These are phyloP conservation scores for Triplophysa siluroides DNA, from an alignment of 2,113 vertebrate species.

Conservation along the genomic window DNA sequence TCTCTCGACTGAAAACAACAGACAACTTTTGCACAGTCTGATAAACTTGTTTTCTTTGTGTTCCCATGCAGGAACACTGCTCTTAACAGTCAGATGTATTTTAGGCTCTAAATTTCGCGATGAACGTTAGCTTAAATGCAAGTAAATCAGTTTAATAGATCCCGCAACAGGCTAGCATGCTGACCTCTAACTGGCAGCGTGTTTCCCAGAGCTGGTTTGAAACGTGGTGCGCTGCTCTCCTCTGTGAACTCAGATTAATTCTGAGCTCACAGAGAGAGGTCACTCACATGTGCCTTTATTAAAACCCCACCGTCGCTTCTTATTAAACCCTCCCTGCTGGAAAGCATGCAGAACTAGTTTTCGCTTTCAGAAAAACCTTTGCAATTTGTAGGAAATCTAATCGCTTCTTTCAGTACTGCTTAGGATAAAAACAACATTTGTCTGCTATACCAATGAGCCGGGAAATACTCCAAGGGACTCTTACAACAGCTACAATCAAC, in stretches of 20 bases:
- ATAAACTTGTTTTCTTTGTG: not conserved
- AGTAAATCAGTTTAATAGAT: slow-evolving; percentile 12
- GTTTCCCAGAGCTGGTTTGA: not conserved
- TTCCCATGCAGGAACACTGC: not conserved
- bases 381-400: not conserved
- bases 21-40: not conserved
- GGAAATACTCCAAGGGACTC: not conserved
- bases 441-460: not conserved
- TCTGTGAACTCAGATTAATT: slow-evolving; percentile 11
- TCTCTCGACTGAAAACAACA: too few relatives aligned
- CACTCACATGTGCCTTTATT: not conserved
- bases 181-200: not conserved
- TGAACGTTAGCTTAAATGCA: too few relatives aligned
- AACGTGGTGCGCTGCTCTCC: not conserved
- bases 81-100: not conserved
- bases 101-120: not conserved
- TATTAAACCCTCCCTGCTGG: slow-evolving; percentile 9
- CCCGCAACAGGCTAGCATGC: not conserved
- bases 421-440: not conserved
- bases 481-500: not conserved
- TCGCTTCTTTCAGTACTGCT: not conserved
- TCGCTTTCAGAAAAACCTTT: not conserved
- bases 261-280: slow-evolving; percentile 2
- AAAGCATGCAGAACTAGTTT: not conserved
- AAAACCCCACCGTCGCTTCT: not conserved